Evolutionary conservation across 2,113 vertebrate species (phyloP).

Genomic region (Charadrius vociferus): DNA sequence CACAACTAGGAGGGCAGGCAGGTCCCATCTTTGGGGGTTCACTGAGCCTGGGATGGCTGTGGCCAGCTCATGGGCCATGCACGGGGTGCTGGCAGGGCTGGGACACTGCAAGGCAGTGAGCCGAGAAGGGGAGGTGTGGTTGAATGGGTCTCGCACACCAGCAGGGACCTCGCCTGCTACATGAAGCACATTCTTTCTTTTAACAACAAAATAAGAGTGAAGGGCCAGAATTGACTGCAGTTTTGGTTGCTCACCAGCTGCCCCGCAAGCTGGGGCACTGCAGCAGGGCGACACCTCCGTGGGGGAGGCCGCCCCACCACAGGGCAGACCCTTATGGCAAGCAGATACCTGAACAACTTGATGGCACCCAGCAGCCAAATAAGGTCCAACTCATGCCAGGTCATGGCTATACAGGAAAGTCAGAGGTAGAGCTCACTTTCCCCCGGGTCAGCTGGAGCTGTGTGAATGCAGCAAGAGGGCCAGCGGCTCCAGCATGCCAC

Average conservation of each 20-base stretch:
- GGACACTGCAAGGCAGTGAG: not conserved
- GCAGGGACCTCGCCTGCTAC: not conserved
- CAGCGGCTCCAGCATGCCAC: not conserved
- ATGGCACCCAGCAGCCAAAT: not conserved
- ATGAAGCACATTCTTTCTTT: not conserved
- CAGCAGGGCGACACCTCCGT: not conserved
- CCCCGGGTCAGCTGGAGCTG: not conserved
- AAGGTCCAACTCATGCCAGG: no score
- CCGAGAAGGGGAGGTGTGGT: not conserved
- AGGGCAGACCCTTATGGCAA: not conserved
- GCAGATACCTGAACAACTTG: not conserved
- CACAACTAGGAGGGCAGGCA: rapidly evolving
- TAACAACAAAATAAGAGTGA: not conserved
- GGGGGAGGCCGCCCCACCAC: not conserved
- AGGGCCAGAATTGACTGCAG: not conserved
- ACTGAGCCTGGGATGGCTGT: not conserved
- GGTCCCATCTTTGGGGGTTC: not conserved
- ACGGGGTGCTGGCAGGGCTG: not conserved
- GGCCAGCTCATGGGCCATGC: not conserved
- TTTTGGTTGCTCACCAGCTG: not conserved
- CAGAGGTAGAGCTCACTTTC: not conserved
- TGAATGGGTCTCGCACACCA: not conserved
- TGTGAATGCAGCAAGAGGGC: not conserved
- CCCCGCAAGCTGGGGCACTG: not conserved
- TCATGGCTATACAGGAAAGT: not conserved